phyloP scores from a whole-genome alignment of 2,797 vertebrate species.

The Cossypha dichroa region DNA sequence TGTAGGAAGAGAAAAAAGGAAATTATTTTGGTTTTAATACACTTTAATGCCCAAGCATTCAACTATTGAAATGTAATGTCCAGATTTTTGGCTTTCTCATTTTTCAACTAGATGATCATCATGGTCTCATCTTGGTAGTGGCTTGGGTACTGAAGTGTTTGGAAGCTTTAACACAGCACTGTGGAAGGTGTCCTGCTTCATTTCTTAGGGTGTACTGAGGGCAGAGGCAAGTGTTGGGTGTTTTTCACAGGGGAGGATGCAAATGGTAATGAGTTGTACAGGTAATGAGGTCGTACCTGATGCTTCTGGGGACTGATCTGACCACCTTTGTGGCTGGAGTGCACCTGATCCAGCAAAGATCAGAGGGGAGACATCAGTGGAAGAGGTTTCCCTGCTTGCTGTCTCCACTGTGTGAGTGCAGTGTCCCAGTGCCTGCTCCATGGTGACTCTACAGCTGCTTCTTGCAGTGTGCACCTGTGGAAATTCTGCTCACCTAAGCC shows the following conservation, averaged over 20 bases:
- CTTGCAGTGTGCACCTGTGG: not conserved
- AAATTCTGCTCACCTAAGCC: not conserved
- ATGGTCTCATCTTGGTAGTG: not conserved
- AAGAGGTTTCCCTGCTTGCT: not conserved
- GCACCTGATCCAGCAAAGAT: not conserved
- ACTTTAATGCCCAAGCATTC: not conserved
- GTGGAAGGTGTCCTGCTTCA: rapidly evolving
- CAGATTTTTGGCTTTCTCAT: not conserved
- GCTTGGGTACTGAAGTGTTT: not conserved
- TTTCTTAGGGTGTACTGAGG: not conserved
- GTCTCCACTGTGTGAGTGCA: not conserved
- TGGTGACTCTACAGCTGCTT: not conserved
- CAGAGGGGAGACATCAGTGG: not conserved
- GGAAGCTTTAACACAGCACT: not conserved
- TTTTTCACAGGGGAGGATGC: not conserved
- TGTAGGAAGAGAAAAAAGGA: not conserved
- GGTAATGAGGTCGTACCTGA: not conserved
- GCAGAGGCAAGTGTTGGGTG: not conserved
- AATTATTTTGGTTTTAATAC: not conserved
- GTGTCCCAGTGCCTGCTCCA: not conserved
- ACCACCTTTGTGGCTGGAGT: not conserved
- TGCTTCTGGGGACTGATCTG: not conserved
- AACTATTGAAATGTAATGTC: not conserved
- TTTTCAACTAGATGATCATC: not conserved
- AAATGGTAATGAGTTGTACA: not conserved